Percentiles rank a stretch among this genome's conserved stretches.
These are phyloP conservation scores for Zosterops lateralis DNA, from an alignment of 2,113 vertebrate genomes.

Conservation along the genomic window DNA sequence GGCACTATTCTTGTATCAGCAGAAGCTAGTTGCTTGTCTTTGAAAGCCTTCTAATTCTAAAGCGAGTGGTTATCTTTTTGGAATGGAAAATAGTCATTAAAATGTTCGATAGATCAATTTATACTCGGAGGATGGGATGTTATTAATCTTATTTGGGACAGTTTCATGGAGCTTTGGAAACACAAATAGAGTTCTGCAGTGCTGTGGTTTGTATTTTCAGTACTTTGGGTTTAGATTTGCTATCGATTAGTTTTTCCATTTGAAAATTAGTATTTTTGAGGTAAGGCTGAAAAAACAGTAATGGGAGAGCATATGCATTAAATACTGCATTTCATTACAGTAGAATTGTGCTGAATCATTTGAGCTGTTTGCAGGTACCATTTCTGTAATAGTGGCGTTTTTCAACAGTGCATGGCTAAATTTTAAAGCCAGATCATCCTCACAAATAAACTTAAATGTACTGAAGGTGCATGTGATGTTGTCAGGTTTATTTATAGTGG, in stretches of 20 bases:
- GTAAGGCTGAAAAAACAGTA: not conserved
- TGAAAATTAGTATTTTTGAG: conserved; percentile 19
- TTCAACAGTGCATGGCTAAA: not conserved
- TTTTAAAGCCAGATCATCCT: not conserved
- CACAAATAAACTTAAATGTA: not conserved
- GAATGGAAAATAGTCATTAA: not conserved
- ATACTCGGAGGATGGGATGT: not conserved
- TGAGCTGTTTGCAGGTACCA: not conserved
- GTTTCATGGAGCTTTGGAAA: not conserved
- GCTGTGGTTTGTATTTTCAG: not conserved
- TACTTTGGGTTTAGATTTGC: not conserved
- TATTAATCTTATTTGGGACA: not conserved
- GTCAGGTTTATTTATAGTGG: not conserved
- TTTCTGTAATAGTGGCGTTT: not conserved
- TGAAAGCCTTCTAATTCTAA: not conserved
- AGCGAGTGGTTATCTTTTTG: not conserved
- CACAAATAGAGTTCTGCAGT: not conserved
- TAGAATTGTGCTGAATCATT: not conserved
- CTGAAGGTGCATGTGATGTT: not conserved
- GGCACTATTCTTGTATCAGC: not conserved
- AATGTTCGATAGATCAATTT: not conserved
- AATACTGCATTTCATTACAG: not conserved
- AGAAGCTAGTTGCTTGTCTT: not conserved
- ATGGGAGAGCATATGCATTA: not conserved
- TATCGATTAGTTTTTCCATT: not conserved